Conservation (phyloP, 2,888 invertebrate genomes). For the Osmoderma eremita region DNA sequence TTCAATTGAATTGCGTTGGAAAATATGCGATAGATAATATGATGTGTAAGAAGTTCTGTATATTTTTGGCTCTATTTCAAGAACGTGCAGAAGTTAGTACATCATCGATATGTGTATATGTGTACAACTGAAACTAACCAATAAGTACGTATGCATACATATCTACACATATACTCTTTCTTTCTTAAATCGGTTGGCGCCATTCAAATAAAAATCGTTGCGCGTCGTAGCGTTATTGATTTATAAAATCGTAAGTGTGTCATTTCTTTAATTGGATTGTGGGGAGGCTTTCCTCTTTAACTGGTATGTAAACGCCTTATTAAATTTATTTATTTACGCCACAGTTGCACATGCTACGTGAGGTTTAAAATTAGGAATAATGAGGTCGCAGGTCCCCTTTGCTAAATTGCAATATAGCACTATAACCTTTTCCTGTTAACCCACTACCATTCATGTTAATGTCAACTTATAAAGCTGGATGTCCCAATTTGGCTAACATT, state of each 20-base stretch:
- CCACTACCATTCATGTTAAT: constrained; percentile 4
- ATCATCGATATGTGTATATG: neutral
- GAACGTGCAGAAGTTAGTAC: too few species aligned
- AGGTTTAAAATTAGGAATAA: neutral
- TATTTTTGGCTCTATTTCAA: too few species aligned
- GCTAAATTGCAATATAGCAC: constrained; percentile 1
- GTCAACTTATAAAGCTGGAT: constrained; percentile 5
- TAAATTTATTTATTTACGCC: neutral
- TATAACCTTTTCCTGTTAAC: constrained; percentile 11
- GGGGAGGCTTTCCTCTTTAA: neutral
- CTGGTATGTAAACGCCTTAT: neutral
- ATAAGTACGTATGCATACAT: neutral
- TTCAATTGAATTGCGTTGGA: too few species aligned
- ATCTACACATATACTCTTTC: too few species aligned
- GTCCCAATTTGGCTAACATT: constrained; percentile 6
- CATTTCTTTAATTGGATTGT: constrained; percentile 7
- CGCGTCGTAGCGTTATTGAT: constrained; percentile 7
- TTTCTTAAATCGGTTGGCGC: constrained; percentile 10
- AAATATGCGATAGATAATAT: too few species aligned
- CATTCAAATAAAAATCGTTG: constrained; percentile 12
- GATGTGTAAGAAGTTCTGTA: too few species aligned
- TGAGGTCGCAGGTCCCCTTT: neutral
- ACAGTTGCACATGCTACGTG: neutral
- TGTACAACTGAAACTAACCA: neutral
- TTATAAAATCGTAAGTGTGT: constrained; percentile 13